Conservation (phyloP, 2,113 vertebrate genomes). For the Zootoca vivipara region DNA sequence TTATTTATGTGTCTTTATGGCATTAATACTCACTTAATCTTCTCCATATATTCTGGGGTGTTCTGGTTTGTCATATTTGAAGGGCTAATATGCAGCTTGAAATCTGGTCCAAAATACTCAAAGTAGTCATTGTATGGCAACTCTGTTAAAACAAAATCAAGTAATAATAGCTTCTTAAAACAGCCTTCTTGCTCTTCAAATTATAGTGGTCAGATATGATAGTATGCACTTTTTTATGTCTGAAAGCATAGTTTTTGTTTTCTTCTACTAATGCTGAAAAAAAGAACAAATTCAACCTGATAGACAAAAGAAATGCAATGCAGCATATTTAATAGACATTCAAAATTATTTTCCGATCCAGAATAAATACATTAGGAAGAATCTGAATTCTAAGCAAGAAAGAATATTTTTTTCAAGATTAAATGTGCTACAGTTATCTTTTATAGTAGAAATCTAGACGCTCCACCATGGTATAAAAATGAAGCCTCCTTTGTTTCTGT, state of each 20-base stretch:
- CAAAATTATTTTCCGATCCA: not conserved
- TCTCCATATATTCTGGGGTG: constrained; percentile 87
- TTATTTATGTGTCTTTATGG: not conserved
- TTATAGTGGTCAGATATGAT: no score
- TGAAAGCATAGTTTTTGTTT: not conserved
- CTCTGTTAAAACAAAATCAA: constrained; percentile 65
- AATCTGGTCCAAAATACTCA: constrained; percentile 87
- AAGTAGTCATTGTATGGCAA: constrained; percentile 88
- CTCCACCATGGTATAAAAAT: not conserved
- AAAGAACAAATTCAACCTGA: not conserved
- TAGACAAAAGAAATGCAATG: not conserved
- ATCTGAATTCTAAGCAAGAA: not conserved
- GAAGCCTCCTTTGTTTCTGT: not conserved
- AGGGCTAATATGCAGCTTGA: constrained; percentile 87
- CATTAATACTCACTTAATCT: constrained; percentile 82
- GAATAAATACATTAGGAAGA: not conserved
- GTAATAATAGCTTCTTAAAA: constrained; percentile 33
- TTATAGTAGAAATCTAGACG: not conserved
- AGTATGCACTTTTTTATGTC: no score
- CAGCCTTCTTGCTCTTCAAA: not conserved
- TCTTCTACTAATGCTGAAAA: not conserved
- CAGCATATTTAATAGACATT: not conserved
- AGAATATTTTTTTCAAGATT: not conserved
- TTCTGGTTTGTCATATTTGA: constrained; percentile 89
- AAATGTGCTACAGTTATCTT: not conserved